Evolutionary conservation across 1,140 invertebrate species (phyloP).

Genomic region (Neotoxoptera formosana): DNA sequence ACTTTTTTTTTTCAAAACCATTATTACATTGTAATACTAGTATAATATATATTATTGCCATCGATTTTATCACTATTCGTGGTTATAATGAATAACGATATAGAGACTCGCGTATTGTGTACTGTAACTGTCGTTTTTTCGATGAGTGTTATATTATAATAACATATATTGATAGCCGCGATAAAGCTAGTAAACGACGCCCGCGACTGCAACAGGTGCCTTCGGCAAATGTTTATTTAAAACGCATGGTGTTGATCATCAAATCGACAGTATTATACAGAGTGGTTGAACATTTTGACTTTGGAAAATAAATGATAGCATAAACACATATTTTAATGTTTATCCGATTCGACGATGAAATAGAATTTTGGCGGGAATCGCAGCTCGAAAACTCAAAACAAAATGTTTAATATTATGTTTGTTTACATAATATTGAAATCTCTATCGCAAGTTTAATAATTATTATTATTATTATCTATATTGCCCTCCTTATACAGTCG

Average conservation of each 20-base stretch:
- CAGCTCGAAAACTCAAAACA: no score
- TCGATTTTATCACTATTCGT: background rate
- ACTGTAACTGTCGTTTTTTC: background rate
- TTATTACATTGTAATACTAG: background rate
- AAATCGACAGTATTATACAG: no score
- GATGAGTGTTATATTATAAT: background rate
- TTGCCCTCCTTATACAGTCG: no score
- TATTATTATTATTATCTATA: no score
- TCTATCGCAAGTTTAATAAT: background rate
- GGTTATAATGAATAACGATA: background rate
- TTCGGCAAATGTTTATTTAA: background rate
- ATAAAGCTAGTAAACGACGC: background rate
- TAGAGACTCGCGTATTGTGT: background rate
- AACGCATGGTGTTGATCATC: no score
- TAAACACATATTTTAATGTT: no score
- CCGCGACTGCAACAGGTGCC: background rate
- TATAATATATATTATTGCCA: background rate
- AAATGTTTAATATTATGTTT: no score
- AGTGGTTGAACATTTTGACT: background rate
- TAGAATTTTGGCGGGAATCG: no score
- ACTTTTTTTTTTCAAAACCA: background rate
- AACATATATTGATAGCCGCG: background rate
- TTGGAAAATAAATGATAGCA: no score
- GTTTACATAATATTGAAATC: no score
- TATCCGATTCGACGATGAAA: no score